Evolutionary conservation across 2,797 vertebrate genomes (phyloP).

Genomic region (Anguilla marmorata): DNA sequence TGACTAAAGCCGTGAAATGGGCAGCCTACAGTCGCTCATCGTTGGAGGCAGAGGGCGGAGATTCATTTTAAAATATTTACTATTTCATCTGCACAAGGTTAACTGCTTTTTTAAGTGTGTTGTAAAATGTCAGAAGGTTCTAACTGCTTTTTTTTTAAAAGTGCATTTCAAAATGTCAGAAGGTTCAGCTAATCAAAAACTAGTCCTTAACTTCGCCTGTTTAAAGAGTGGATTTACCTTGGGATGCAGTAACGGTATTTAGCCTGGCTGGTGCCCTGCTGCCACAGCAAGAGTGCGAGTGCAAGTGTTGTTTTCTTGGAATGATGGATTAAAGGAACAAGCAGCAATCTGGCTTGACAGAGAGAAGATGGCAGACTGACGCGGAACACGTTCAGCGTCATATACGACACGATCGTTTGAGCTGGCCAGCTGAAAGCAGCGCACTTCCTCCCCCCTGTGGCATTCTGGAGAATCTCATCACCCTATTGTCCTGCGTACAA

Average conservation of each 20-base stretch:
- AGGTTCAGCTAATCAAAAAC: background rate
- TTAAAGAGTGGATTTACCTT: background rate
- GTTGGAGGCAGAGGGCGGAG: background rate
- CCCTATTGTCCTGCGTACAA: background rate
- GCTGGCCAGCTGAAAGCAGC: conserved; percentile 28
- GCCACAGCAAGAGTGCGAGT: background rate
- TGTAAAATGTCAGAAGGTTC: background rate
- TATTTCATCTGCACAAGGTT: background rate
- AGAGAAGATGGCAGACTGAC: background rate
- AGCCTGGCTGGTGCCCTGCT: background rate
- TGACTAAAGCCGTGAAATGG: background rate
- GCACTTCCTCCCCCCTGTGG: conserved; percentile 69
- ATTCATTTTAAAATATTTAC: background rate
- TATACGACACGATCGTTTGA: background rate
- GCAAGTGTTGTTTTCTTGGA: background rate
- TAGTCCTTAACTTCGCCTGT: background rate
- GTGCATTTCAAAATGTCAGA: background rate
- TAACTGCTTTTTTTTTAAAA: background rate
- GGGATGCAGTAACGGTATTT: background rate
- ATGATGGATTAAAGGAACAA: conserved; percentile 3
- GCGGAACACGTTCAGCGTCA: conserved; percentile 10
- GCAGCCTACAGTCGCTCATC: background rate
- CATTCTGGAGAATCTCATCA: conserved; percentile 33
- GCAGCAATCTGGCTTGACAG: background rate
- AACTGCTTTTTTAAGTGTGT: background rate